Base-by-base conservation (phyloP, 2,888 invertebrate genomes). In the Panzeria rudis region DNA sequence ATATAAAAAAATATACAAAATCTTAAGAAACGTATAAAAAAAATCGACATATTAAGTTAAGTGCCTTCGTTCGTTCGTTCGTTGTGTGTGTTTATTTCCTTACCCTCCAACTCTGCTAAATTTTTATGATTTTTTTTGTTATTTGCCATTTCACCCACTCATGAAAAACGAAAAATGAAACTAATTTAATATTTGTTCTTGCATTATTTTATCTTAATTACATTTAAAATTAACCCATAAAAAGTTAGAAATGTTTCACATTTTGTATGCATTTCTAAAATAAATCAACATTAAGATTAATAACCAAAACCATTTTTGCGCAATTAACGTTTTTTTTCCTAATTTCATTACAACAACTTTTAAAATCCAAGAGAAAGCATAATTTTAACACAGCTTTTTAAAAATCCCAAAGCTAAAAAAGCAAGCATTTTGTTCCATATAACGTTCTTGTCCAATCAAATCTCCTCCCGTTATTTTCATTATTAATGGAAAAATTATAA, bases 61-160 rank as follows among this genome's bases (percentile, higher is more conserved):
- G 79, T 84, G 69, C 82, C n/a, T n/a, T n/a, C n/a, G 80, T 84
- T 79, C 82, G 80, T 4, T 4, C 29, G 80, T 84, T 79, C 82
- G 82, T 84, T 79, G 82, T 76, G 68, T 84, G 73, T 86, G 68
- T 77, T 61, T 77, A 29, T 82, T 64, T 72, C 54, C 38, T 77
- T 41, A 35, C 56, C 25, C 71, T 32, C 76, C 66, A 25, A 62
- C 35, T 44, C 52, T 62, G 35, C 56, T 25, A 44, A 52, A 71
- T 23, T 72, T 35, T 62, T 44, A 56, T 54, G 25, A n/a, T 66
- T 59, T 81, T 71, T 50, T 84, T 71, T 73, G 68, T 77, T 47
- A 56, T 59, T 32, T 50, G 47, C 20, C 68, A 59, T 68, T 68
- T 59, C 23, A 50, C 38, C 68, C 20, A n/a, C n/a, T n/a, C 61